Percentiles rank a stretch among this genome's conserved stretches.
Evolutionary conservation across 2,888 invertebrate species (phyloP).

Genomic region (Lissocephala sabroskyi): DNA sequence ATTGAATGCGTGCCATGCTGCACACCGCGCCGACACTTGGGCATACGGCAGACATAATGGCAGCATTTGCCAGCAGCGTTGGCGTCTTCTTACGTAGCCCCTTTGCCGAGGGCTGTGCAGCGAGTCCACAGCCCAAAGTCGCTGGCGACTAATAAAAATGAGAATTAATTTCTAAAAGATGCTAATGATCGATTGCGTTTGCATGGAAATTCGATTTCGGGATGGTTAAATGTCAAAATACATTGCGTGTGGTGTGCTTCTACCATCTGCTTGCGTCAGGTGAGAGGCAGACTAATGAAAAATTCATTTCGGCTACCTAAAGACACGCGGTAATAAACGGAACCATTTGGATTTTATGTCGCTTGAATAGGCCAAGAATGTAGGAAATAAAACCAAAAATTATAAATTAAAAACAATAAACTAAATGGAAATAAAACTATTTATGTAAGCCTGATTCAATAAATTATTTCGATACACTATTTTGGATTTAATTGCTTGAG

Average conservation of each 20-base stretch:
- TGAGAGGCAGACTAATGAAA: too few relatives aligned
- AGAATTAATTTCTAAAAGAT: slow-evolving; percentile 56
- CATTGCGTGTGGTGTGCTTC: slow-evolving; percentile 48
- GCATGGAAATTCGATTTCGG: slow-evolving; percentile 23
- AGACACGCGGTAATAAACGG: too few relatives aligned
- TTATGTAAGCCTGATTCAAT: too few relatives aligned
- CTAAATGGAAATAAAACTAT: too few relatives aligned
- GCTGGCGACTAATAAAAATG: slow-evolving; percentile 32
- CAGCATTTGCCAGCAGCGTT: slow-evolving; percentile 44
- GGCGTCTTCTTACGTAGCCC: slow-evolving; percentile 31
- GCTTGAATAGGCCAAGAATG: too few relatives aligned
- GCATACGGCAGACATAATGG: slow-evolving; percentile 55
- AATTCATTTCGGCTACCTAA: too few relatives aligned
- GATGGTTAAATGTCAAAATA: slow-evolving; percentile 45
- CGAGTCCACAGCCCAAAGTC: not conserved
- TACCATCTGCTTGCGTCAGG: too few relatives aligned
- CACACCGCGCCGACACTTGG: slow-evolving; percentile 33
- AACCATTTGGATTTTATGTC: too few relatives aligned
- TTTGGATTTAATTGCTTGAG: too few relatives aligned
- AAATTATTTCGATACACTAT: too few relatives aligned
- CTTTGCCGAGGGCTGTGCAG: slow-evolving; percentile 17
- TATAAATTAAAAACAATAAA: too few relatives aligned
- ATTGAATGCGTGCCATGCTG: slow-evolving; percentile 56
- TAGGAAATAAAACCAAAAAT: too few relatives aligned
- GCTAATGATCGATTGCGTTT: slow-evolving; percentile 58